phyloP scores from a whole-genome alignment of 2,113 vertebrate species.

The Mirounga angustirostris region DNA sequence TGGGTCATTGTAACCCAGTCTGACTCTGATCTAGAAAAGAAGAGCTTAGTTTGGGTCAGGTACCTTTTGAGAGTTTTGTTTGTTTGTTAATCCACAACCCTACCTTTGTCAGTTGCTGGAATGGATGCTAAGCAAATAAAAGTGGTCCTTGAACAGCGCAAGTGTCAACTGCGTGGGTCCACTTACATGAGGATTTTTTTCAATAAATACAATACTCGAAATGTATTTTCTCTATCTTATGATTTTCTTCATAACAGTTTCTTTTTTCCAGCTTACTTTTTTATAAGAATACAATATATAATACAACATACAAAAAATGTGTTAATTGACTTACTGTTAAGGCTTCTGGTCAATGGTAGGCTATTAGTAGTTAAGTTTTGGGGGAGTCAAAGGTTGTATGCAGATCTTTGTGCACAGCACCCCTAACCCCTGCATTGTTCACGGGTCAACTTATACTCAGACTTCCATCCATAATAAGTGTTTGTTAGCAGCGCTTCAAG shows the following conservation, averaged over 20 bases:
- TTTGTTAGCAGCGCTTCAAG: not conserved
- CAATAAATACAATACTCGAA: not conserved
- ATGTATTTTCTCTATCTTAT: not conserved
- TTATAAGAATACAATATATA: not conserved
- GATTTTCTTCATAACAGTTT: not conserved
- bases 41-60: not conserved
- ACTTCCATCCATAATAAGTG: not conserved
- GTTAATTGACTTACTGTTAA: not conserved
- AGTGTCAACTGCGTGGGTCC: not conserved
- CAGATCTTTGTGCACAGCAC: not conserved
- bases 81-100: not conserved
- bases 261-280: not conserved
- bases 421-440: not conserved
- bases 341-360: not conserved
- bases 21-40: not conserved
- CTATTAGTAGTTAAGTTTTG: not conserved
- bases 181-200: not conserved
- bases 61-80: constrained; percentile 25
- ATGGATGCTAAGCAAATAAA: not conserved
- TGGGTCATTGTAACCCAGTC: not conserved
- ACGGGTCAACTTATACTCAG: not conserved
- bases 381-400: not conserved
- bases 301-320: not conserved
- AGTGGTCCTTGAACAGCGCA: not conserved
- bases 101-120: not conserved